A percentile compares a stretch with the other conserved stretches of the same genome.
phyloP scores from a whole-genome alignment of 2,113 vertebrate genomes.

The Pipra filicauda region DNA sequence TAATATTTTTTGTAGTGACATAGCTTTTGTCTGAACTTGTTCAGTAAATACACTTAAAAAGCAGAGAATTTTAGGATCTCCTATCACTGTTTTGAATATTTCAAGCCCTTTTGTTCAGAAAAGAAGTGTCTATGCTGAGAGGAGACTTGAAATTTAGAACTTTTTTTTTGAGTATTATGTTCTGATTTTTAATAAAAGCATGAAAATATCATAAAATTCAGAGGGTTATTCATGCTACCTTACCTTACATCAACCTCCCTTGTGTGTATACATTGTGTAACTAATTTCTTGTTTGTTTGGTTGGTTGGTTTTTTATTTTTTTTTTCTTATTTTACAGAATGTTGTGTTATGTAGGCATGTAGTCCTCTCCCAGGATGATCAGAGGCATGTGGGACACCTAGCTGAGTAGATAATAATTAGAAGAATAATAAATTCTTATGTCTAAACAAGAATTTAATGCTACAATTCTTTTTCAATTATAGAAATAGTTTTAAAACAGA shows the following conservation, averaged over 20 bases:
- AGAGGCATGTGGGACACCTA: neutral
- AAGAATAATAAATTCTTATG: neutral
- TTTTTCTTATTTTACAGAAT: neutral
- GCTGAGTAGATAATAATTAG: neutral
- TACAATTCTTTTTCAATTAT: neutral
- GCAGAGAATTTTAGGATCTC: neutral
- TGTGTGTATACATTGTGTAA: neutral
- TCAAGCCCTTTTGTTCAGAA: neutral
- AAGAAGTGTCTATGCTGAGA: neutral
- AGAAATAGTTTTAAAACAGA: neutral
- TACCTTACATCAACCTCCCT: neutral
- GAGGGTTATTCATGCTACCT: neutral
- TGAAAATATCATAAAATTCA: neutral
- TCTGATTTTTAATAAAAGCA: neutral
- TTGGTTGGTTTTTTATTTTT: neutral
- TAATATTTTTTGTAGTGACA: neutral
- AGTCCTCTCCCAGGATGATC: neutral
- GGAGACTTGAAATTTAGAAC: neutral
- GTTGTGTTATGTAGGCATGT: neutral
- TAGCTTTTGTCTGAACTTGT: neutral
- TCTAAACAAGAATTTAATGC: neutral
- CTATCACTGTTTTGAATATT: neutral
- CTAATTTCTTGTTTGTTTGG: neutral
- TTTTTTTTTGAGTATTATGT: neutral
- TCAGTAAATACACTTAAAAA: neutral